Percentiles rank a stretch among this genome's conserved stretches.
Conservation (phyloP, 64 coral and sea anemone genomes). For the Exaiptasia diaphana region DNA sequence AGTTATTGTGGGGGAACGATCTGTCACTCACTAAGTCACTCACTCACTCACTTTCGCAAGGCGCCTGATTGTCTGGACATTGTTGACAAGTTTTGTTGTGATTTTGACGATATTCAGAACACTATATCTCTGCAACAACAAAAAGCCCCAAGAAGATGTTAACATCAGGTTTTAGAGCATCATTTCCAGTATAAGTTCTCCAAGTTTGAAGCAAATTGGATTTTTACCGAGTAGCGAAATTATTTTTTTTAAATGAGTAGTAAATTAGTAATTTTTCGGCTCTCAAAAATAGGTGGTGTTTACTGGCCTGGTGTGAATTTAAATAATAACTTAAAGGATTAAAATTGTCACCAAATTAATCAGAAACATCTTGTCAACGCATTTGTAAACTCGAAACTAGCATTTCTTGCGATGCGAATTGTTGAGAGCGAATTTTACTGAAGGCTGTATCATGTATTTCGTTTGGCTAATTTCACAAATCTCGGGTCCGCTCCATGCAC, state of each 20-base stretch:
- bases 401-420: background rate
- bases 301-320: background rate
- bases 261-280: background rate
- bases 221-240: constrained; percentile 2
- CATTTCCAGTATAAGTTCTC: constrained; percentile 15
- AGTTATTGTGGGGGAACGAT: no score
- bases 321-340: background rate
- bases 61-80: background rate
- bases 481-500: no score
- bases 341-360: background rate
- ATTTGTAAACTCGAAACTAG: background rate
- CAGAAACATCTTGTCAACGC: background rate
- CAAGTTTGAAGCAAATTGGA: background rate
- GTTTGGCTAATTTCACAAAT: background rate
- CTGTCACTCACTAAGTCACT: no score
- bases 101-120: constrained; percentile 6
- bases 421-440: constrained; percentile 6
- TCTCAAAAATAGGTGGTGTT: background rate
- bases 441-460: background rate
- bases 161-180: constrained; percentile 2
- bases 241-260: background rate
- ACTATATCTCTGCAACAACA: background rate
- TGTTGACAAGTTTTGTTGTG: constrained; percentile 26
- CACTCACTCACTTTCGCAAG: no score
- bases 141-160: constrained; percentile 23